Percentiles rank a stretch among this genome's conserved stretches.
Conservation (phyloP, 30 jellyfish, hydroid and myxozoan species). For the Aurelia coerulea region DNA sequence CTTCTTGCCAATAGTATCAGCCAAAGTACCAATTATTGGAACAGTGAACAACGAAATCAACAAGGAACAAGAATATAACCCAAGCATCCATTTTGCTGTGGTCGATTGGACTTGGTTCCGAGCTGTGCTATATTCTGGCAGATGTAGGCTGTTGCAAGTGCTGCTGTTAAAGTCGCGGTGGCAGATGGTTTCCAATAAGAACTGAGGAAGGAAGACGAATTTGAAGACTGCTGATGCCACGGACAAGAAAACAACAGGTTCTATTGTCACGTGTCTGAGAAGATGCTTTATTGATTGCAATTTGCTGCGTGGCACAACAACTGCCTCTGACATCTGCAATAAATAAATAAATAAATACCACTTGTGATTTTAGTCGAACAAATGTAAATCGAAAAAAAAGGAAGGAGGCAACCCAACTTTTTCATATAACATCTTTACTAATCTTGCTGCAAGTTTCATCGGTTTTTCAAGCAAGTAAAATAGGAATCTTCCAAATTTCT, state of each 20-base stretch:
- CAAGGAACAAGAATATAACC: conserved; percentile 10
- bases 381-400: too few species aligned
- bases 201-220: conserved; percentile 54
- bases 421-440: too few species aligned
- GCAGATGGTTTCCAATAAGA: conserved; percentile 44
- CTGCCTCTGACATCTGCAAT: conserved; percentile 24
- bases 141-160: conserved; percentile 21
- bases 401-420: too few species aligned
- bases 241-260: conserved; percentile 27
- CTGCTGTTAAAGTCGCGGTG: conserved; percentile 13
- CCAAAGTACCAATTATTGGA: conserved; percentile 39
- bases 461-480: too few species aligned
- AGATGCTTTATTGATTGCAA: background rate
- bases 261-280: conserved; percentile 22
- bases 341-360: too few species aligned
- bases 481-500: too few species aligned
- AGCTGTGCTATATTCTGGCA: background rate
- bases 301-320: background rate
- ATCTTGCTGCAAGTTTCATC: too few species aligned
- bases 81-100: conserved; percentile 58
- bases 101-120: conserved; percentile 28
- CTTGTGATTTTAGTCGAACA: too few species aligned
- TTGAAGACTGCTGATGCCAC: conserved; percentile 48
- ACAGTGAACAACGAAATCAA: conserved; percentile 32
- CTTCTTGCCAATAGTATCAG: conserved; percentile 45